These are phyloP conservation scores for Gulo gulo DNA, from an alignment of 2,113 vertebrate genomes.

Conservation along the genomic window DNA sequence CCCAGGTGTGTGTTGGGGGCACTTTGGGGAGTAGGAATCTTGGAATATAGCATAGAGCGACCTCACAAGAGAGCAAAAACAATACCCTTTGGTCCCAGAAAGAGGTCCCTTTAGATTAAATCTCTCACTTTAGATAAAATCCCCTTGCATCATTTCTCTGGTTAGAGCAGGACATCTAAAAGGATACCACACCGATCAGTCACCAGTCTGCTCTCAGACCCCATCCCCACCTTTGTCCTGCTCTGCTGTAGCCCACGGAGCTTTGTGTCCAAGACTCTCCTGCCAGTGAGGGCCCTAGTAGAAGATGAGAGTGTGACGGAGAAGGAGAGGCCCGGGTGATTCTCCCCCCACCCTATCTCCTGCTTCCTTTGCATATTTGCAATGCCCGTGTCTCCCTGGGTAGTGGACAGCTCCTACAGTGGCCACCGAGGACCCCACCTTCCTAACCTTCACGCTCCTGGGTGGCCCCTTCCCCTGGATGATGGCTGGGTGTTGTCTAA, in stretches of 20 bases:
- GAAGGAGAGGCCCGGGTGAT: no score
- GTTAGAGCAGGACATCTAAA: neutral
- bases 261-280: neutral
- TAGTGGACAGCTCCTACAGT: no score
- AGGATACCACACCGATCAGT: neutral
- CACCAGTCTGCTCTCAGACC: neutral
- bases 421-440: rapidly evolving
- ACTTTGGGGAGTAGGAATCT: neutral
- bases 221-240: neutral
- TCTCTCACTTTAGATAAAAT: neutral
- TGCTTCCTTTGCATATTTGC: neutral
- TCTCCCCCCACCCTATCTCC: neutral
- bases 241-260: neutral
- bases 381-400: neutral
- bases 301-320: neutral
- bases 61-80: neutral
- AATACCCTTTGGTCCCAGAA: neutral
- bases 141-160: neutral
- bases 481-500: neutral
- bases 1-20: neutral
- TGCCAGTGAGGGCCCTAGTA: neutral
- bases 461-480: neutral
- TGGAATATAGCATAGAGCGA: neutral
- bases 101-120: neutral
- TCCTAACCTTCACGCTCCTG: neutral